Conservation (phyloP, 2,888 invertebrate species). For the Mellilla xanthometata region DNA sequence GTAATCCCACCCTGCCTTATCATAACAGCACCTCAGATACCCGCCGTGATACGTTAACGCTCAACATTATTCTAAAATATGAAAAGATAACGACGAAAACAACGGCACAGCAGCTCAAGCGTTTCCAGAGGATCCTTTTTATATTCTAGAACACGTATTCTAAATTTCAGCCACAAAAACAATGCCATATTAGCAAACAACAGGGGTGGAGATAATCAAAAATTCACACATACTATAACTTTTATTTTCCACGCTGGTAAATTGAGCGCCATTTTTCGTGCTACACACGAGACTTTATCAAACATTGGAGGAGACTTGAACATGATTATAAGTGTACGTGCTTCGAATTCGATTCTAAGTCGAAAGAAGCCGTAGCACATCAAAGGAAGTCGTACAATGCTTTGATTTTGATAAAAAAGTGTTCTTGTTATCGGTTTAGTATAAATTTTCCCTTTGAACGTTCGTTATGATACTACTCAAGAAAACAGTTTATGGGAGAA, state of each 20-base stretch:
- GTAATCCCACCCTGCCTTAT: slow-evolving; percentile 5
- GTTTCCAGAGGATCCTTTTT: slow-evolving; percentile 24
- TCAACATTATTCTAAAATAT: slow-evolving; percentile 19
- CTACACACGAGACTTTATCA: slow-evolving; percentile 71
- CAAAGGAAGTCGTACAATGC: slow-evolving; percentile 67
- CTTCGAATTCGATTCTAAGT: slow-evolving; percentile 59
- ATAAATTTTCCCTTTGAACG: slow-evolving; percentile 52
- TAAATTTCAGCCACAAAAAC: slow-evolving; percentile 31
- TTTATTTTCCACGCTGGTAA: slow-evolving; percentile 50
- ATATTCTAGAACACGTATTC: slow-evolving; percentile 27
- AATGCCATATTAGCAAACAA: slow-evolving; percentile 34
- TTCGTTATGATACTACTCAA: slow-evolving; percentile 43
- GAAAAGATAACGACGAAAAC: slow-evolving; percentile 20
- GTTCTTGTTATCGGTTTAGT: slow-evolving; percentile 65
- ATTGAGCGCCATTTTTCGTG: slow-evolving; percentile 67
- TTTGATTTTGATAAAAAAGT: slow-evolving; percentile 73
- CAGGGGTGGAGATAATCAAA: slow-evolving; percentile 32
- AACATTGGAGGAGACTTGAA: slow-evolving; percentile 73
- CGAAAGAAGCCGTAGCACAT: slow-evolving; percentile 65
- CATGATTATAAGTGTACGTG: slow-evolving; percentile 80
- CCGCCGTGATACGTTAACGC: slow-evolving; percentile 13
- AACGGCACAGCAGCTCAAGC: slow-evolving; percentile 15
- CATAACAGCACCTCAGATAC: slow-evolving; percentile 7
- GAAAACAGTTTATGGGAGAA: no score
- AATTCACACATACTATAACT: slow-evolving; percentile 39